A percentile compares a stretch with the other conserved stretches of the same genome.
Evolutionary conservation across 2,113 vertebrate genomes (phyloP).

Genomic region (Chinchilla lanigera): DNA sequence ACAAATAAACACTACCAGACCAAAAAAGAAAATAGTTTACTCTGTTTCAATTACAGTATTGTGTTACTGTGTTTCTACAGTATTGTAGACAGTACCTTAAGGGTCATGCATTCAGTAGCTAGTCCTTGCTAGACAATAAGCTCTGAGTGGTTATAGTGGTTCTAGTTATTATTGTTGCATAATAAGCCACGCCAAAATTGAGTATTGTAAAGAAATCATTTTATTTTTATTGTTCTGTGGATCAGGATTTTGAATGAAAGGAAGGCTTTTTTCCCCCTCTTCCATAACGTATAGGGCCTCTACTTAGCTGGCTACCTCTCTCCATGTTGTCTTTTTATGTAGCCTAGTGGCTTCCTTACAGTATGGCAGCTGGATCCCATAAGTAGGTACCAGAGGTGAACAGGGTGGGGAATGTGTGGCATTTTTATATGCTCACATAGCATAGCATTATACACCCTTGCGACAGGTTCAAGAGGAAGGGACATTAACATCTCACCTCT

Average conservation of each 20-base stretch:
- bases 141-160: neutral
- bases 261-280: constrained; percentile 11
- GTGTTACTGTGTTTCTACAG: neutral
- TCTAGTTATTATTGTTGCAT: constrained; percentile 4
- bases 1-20: neutral
- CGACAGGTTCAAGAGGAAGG: neutral
- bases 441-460: neutral
- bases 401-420: neutral
- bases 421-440: constrained; percentile 15
- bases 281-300: neutral
- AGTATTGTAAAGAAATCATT: constrained; percentile 10
- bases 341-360: neutral
- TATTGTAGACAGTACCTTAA: neutral
- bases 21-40: neutral
- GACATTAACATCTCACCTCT: neutral
- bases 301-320: neutral
- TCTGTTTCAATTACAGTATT: constrained; percentile 1
- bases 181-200: constrained; percentile 24
- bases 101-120: neutral
- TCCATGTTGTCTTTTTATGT: neutral
- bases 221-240: constrained; percentile 9
- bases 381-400: neutral
- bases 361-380: neutral
- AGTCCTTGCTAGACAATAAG: constrained; percentile 2
- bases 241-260: neutral